These are phyloP conservation scores for Drosophila kepulauana DNA, from an alignment of 1,140 invertebrate species.

Conservation along the genomic window DNA sequence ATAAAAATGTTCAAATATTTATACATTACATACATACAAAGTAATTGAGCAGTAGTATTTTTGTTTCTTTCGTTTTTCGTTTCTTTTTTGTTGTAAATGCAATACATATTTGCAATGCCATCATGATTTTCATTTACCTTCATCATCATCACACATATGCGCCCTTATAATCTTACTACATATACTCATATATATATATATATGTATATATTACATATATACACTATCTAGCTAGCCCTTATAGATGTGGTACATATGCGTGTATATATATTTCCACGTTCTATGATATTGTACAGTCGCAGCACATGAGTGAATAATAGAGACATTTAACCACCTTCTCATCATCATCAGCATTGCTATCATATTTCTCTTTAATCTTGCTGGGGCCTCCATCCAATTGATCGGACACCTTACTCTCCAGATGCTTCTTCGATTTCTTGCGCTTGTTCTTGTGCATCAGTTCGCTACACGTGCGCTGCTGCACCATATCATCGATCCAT, in stretches of 20 bases:
- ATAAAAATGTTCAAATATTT: slow-evolving; percentile 32
- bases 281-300: slow-evolving; percentile 83
- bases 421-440: slow-evolving; percentile 72
- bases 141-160: slow-evolving; percentile 12
- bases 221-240: slow-evolving; percentile 1
- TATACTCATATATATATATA: neutral
- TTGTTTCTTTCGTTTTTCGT: neutral
- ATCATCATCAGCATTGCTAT: slow-evolving; percentile 58
- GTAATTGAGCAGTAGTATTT: slow-evolving; percentile 35
- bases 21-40: slow-evolving; percentile 45
- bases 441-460: slow-evolving; percentile 72
- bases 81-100: slow-evolving; percentile 34
- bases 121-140: neutral
- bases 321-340: slow-evolving; percentile 83
- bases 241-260: slow-evolving; percentile 3
- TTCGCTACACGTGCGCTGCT: slow-evolving; percentile 66
- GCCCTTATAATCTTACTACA: slow-evolving; percentile 14
- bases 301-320: slow-evolving; percentile 83
- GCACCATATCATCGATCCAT: slow-evolving; percentile 70
- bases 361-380: slow-evolving; percentile 46
- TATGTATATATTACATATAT: slow-evolving; percentile 6
- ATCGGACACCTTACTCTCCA: slow-evolving; percentile 51
- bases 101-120: slow-evolving; percentile 33
- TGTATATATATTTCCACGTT: slow-evolving; percentile 49
- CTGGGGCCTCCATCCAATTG: slow-evolving; percentile 66